Base-by-base conservation (phyloP, 2,888 invertebrate species). In the Sabatieria punctata region DNA sequence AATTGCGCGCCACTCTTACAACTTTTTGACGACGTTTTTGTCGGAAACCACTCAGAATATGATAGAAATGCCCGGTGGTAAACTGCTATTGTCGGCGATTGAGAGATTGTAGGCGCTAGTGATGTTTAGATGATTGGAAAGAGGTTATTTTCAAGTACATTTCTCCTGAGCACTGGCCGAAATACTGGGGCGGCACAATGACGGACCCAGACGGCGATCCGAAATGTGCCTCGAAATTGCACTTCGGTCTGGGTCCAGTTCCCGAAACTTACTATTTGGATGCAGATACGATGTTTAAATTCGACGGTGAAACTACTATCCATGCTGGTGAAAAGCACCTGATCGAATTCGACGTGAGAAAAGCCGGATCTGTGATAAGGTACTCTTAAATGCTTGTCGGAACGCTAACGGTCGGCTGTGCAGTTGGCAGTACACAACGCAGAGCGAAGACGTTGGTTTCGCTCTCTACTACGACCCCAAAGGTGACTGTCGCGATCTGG, bases 301-400 rank as follows among this genome's bases (percentile, higher is more conserved):
- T 59, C 51, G 60, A 62, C 46, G 58, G 57, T 43, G 49, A 58
- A 51, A 60, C 60, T 25, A 63, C 62, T 13, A 61, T 63, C 2
- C 63, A 61, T 49, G 60, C 63, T 8, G 61, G 63, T 27, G 59
- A 62, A 49, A 63, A 63, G 45, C 63, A 62, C 49, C 44, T 63
- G 30, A 58, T 63, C 41, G 59, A 60, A 43, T 52, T 63, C 46
- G 54, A 56, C 44, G 56, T 60, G 35, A 27, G 27, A 41, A 41
- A 41, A 23, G 40, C 19, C 13, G 15, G 15, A 15, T 22, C 4
- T 24, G 4, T n/a, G 38, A 21, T 18, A n/a, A 11, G 8, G 21
- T 38, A 11, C 21, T n/a, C 8, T 15, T 30, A 11, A 30, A 30
- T 15, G 8, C 15, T 30, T 30, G 15, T 30, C 30, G 8, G 8